These are phyloP conservation scores for Anseranas semipalmata DNA, from an alignment of 2,113 vertebrate genomes.

Conservation along the genomic window DNA sequence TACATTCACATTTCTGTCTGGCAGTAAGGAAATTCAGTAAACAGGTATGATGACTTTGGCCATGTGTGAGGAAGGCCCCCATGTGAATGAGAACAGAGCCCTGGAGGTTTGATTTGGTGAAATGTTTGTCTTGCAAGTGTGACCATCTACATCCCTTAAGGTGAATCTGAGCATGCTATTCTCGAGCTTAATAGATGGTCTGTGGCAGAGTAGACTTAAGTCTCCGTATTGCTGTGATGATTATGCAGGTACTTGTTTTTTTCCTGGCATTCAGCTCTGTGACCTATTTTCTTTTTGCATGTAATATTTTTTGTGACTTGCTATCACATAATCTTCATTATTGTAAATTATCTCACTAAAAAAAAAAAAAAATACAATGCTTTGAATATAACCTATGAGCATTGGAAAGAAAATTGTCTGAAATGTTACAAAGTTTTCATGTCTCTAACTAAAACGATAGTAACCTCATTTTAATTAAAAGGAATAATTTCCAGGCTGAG, in stretches of 20 bases:
- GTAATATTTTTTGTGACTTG: neutral
- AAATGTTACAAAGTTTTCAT: neutral
- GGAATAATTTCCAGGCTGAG: neutral
- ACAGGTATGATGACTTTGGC: neutral
- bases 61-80: neutral
- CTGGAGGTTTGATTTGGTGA: neutral
- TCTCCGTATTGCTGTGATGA: neutral
- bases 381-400: neutral
- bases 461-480: neutral
- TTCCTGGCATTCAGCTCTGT: neutral
- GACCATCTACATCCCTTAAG: neutral
- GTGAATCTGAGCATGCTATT: neutral
- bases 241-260: neutral
- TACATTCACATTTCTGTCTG: neutral
- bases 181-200: neutral
- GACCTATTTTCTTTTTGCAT: neutral
- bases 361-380: too few relatives aligned
- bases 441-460: neutral
- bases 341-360: neutral
- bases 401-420: neutral
- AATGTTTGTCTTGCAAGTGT: fast-evolving
- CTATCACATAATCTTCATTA: neutral
- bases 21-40: neutral
- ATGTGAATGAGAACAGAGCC: neutral
- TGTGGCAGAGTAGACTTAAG: neutral